Base-by-base conservation (phyloP, 2,888 invertebrate species). In the Deroplatys truncata region DNA sequence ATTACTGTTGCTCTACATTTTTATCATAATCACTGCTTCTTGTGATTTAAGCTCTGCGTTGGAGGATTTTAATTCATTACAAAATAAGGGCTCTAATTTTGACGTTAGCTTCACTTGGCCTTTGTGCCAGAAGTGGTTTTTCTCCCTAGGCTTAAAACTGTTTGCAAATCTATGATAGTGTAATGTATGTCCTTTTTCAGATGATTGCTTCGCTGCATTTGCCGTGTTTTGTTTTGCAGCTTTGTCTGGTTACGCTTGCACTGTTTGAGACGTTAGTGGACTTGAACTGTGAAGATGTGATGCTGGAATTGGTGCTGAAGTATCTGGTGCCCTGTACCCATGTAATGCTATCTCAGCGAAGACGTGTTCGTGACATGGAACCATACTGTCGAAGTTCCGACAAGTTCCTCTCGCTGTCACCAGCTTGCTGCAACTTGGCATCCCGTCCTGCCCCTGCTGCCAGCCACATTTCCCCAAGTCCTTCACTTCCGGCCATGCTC, bases 261-360 rank as follows among this genome's bases (percentile, higher is more conserved):
- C 94, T 99, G 20, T 98, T 99, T 93, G 97, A 98, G 93, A 98
- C 98, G 0, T 94, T 99, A 90, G 95, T 99, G 88, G 97, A 98
- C 92, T 94, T 99, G 90, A 98, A 98, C 93, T 99, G 98, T 94
- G 99, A 99, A 93, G 99, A 99, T 93, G 96, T 99, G 85, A 98
- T 99, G 97, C 94, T 98, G 92, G 98, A 98, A 92, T 94, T 99
- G 87, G 95, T 98, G 86, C 96, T 98, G 92, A 98, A 97, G 92
- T 96, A 98, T 93, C 94, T 99, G 91, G 95, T 96, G 92, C 97
- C 97, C 0, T 97, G 97, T 92, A 95, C 96, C 28, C 97, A 98
- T 93, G 95, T 98, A 35, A 96, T 97, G 96, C 94, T 97, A 89
- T 97, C 97, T n/a, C 97, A 97, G 93, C 94, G 96, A 90, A 95